Percentiles rank a stretch among this genome's conserved stretches.
phyloP scores from a whole-genome alignment of 1,140 invertebrate species.

The Diachasma alloeum region DNA sequence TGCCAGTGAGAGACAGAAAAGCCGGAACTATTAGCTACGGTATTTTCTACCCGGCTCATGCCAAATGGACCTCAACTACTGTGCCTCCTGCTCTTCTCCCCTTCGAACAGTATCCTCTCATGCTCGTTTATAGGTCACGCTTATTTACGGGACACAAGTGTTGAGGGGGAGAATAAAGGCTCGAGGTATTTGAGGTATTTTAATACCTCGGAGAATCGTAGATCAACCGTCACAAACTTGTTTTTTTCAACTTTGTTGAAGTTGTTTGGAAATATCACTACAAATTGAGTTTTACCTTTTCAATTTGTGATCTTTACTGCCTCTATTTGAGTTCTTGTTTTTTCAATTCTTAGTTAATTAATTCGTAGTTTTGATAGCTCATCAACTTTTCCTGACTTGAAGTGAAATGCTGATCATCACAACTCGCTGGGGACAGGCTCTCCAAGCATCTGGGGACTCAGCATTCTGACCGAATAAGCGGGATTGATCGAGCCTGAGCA shows the following conservation, averaged over 20 bases:
- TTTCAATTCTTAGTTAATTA: too few species aligned
- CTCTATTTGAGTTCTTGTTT: too few species aligned
- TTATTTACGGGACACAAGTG: conserved; percentile 6
- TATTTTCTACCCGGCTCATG: conserved; percentile 19
- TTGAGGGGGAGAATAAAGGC: background rate
- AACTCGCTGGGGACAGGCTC: background rate
- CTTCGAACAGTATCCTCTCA: background rate
- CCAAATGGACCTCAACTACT: conserved; percentile 23
- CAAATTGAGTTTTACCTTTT: too few species aligned
- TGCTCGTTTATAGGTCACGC: conserved; percentile 19
- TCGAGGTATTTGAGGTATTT: background rate
- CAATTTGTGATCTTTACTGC: too few species aligned
- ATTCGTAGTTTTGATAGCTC: too few species aligned
- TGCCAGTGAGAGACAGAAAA: conserved; percentile 31
- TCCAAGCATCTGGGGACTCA: background rate
- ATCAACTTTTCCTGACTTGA: too few species aligned
- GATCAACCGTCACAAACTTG: too few species aligned
- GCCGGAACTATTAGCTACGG: conserved; percentile 31
- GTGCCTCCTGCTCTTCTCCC: background rate
- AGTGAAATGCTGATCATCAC: too few species aligned
- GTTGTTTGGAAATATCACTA: too few species aligned
- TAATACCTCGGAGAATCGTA: too few species aligned
- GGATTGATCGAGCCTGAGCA: background rate
- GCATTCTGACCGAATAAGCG: background rate
- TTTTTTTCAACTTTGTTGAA: too few species aligned